Evolutionary conservation across 1,140 invertebrate species (phyloP), one percentile per base, ranked within the genome.

Genomic region (Theocolax elegans): DNA sequence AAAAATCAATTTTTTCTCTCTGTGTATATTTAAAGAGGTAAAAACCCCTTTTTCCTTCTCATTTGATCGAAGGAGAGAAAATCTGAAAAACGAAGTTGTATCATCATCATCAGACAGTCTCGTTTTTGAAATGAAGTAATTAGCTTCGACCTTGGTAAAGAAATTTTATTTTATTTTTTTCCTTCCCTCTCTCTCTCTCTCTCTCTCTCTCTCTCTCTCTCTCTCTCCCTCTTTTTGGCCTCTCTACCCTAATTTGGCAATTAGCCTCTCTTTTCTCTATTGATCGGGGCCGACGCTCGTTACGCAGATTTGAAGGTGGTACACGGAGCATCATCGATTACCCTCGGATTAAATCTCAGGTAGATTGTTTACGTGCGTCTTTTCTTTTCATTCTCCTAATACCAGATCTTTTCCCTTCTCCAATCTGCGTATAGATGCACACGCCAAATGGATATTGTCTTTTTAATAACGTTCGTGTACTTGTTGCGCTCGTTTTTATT

Each of bases 51-150:
- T n/a, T n/a, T n/a, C n/a, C n/a, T n/a, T n/a, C n/a, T n/a, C n/a
- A n/a, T n/a, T n/a, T n/a, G n/a, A n/a, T n/a, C n/a, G n/a, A n/a
- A n/a, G n/a, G n/a, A n/a, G n/a, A n/a, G n/a, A n/a, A n/a, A n/a
- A n/a, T n/a, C n/a, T n/a, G n/a, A n/a, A n/a, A n/a, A n/a, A n/a
- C n/a, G n/a, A n/a, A n/a, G n/a, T n/a, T n/a, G n/a, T n/a, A n/a
- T n/a, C n/a, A n/a, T n/a, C n/a, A n/a, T n/a, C n/a, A n/a, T n/a
- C n/a, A n/a, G n/a, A n/a, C 71, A 70, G 67, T 56, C 69, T 72
- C 54, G 59, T 78, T n/a, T n/a, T n/a, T 73, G 72, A 76, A 72
- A 81, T 81, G 76, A 81, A 82, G 79, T 81, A 82, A 81, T 82
- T 81, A 81, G 75, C 74, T 73, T 71, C 72, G 75, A 74, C 71